These are phyloP conservation scores for Heloderma charlesbogerti DNA, from an alignment of 2,113 vertebrate genomes.

Conservation along the genomic window DNA sequence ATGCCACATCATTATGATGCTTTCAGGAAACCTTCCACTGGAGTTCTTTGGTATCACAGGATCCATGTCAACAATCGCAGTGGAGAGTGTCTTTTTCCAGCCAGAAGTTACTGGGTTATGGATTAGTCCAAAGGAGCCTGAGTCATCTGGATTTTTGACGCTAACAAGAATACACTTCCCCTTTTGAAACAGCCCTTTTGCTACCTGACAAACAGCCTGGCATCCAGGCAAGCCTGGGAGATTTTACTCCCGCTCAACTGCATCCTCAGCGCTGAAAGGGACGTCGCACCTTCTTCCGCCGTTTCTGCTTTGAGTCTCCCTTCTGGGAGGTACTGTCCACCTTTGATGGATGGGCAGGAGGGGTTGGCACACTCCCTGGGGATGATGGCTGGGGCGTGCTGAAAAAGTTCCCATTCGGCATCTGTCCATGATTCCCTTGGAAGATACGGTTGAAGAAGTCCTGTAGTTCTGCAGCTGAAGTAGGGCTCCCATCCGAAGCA, in stretches of 20 bases:
- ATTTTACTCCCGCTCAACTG: background rate
- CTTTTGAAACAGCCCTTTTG: conserved; percentile 59
- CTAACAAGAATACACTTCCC: conserved; percentile 38
- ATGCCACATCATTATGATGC: background rate
- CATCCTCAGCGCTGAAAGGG: conserved; percentile 88
- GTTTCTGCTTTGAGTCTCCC: conserved; percentile 82
- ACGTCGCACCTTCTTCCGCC: conserved; percentile 90
- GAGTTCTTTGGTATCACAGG: conserved; percentile 19
- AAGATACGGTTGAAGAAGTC: conserved; percentile 91
- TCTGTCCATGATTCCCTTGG: conserved; percentile 82
- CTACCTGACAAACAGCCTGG: background rate
- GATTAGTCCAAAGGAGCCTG: background rate
- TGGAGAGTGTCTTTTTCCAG: background rate
- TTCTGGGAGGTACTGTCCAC: conserved; percentile 71
- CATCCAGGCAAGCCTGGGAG: background rate
- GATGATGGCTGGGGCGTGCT: conserved; percentile 75
- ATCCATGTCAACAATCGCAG: background rate
- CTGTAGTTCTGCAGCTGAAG: conserved; percentile 86
- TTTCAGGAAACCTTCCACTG: background rate
- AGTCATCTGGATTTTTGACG: background rate
- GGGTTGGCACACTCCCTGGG: conserved; percentile 55
- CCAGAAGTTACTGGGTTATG: background rate
- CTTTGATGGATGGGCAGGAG: conserved; percentile 77
- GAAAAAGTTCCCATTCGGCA: conserved; percentile 86
- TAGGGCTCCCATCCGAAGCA: conserved; percentile 75